A percentile compares a stretch with the other conserved stretches of the same genome.
Evolutionary conservation across 2,888 invertebrate species (phyloP).

Genomic region (Orgyia antiqua): DNA sequence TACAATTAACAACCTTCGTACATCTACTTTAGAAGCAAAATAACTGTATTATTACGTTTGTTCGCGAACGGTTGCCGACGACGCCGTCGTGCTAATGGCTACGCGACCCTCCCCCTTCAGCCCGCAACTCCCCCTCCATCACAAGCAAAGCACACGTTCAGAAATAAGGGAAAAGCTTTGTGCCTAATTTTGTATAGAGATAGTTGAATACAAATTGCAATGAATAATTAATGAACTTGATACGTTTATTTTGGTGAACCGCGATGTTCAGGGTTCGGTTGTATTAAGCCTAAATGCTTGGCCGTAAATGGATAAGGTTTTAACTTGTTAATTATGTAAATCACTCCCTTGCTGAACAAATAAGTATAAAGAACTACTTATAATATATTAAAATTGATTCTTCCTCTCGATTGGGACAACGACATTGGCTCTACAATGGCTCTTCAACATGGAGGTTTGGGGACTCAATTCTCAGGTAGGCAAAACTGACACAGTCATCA

Average conservation of each 20-base stretch:
- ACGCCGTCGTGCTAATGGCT: slow-evolving; percentile 67
- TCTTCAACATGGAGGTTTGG: too few species aligned
- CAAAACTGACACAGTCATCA: too few species aligned
- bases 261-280: slow-evolving; percentile 17
- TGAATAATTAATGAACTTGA: slow-evolving; percentile 38
- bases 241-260: slow-evolving; percentile 27
- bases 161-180: slow-evolving; percentile 57
- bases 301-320: too few species aligned
- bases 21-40: slow-evolving; percentile 17
- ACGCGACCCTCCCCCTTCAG: slow-evolving; percentile 45
- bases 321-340: too few species aligned
- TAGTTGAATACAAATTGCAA: slow-evolving; percentile 39
- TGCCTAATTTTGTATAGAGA: slow-evolving; percentile 53
- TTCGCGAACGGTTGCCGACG: slow-evolving; percentile 54
- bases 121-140: slow-evolving; percentile 21
- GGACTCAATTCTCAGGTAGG: too few species aligned
- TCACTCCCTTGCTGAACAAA: too few species aligned
- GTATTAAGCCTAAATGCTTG: too few species aligned
- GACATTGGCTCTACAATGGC: too few species aligned
- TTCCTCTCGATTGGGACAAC: too few species aligned
- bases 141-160: slow-evolving; percentile 55
- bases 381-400: too few species aligned
- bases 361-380: too few species aligned
- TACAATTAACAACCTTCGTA: slow-evolving; percentile 30
- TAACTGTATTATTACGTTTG: slow-evolving; percentile 19